Percentiles rank a stretch among this genome's conserved stretches.
phyloP scores from a whole-genome alignment of 2,113 vertebrate genomes.

The Heptranchias perlo region DNA sequence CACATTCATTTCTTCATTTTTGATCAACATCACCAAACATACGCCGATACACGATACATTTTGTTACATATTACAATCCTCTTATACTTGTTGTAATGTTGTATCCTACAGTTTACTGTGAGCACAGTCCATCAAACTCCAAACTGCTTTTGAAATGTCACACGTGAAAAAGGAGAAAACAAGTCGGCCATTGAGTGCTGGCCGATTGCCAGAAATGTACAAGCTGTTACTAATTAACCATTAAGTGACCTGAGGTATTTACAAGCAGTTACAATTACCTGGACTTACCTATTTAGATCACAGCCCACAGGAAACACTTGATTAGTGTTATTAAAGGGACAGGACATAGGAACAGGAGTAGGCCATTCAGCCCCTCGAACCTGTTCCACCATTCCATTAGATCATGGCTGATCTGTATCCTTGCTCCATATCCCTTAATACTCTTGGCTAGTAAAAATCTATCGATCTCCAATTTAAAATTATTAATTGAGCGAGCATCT shows the following conservation, averaged over 20 bases:
- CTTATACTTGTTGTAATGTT: no score
- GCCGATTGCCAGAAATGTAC: background rate
- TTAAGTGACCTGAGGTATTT: background rate
- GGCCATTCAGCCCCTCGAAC: no score
- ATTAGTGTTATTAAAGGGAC: background rate
- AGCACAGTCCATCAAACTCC: background rate
- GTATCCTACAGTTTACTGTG: background rate
- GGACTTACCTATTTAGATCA: background rate
- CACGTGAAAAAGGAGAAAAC: no score
- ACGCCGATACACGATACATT: background rate
- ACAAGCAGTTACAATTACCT: background rate
- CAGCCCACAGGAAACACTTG: background rate
- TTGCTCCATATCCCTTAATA: no score
- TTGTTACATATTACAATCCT: background rate
- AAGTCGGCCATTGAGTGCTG: background rate
- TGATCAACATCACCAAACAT: background rate
- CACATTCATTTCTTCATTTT: background rate
- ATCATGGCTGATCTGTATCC: no score
- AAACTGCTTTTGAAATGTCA: background rate
- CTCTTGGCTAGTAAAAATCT: no score
- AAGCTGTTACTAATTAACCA: background rate
- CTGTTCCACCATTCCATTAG: no score
- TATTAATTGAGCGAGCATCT: no score
- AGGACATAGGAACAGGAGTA: no score
- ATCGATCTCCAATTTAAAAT: no score